phyloP scores from a whole-genome alignment of 1,140 invertebrate species.

The Lineus longissimus region DNA sequence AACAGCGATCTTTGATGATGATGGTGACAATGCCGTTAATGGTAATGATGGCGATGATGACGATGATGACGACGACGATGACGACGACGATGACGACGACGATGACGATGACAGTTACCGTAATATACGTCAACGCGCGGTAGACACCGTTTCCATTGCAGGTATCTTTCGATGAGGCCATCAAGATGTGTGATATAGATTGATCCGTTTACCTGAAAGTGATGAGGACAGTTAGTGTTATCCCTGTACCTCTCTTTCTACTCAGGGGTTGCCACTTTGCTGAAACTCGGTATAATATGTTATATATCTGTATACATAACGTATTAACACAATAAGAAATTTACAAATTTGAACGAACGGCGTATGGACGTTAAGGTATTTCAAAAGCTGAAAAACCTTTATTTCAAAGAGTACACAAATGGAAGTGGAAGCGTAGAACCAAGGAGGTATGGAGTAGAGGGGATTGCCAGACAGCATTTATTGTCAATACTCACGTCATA shows the following conservation, averaged over 20 bases:
- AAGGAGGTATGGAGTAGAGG: too few species aligned
- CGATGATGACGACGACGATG: constrained; percentile 17
- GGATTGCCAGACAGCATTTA: too few species aligned
- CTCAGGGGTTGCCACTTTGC: background rate
- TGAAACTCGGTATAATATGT: too few species aligned
- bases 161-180: background rate
- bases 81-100: constrained; percentile 17
- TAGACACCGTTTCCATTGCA: background rate
- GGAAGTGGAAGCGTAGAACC: too few species aligned
- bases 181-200: background rate
- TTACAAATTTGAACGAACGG: too few species aligned
- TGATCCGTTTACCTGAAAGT: background rate
- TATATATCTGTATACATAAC: too few species aligned
- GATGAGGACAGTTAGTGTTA: constrained; percentile 10
- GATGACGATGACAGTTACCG: constrained; percentile 7
- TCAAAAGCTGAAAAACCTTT: too few species aligned
- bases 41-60: constrained; percentile 20
- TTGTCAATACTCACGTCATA: too few species aligned
- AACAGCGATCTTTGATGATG: too few species aligned
- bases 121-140: background rate
- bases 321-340: too few species aligned
- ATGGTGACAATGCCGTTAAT: constrained; percentile 13
- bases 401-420: too few species aligned
- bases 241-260: constrained; percentile 9
- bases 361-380: too few species aligned